Base-by-base conservation (phyloP, 1,140 invertebrate genomes). In the Aporrectodea caliginosa region DNA sequence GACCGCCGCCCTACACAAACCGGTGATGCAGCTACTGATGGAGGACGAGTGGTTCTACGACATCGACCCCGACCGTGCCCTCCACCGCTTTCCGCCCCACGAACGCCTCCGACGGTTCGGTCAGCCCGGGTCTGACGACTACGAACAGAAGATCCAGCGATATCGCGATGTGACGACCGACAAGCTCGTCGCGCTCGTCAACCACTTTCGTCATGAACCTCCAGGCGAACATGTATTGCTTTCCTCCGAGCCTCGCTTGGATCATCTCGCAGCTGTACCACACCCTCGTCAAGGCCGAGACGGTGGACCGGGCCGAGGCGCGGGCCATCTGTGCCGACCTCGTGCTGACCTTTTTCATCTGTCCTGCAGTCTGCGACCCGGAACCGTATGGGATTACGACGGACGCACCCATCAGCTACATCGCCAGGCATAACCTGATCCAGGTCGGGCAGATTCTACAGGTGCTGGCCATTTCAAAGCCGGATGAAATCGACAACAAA, bases 341-440 rank as follows among this genome's bases (percentile, higher is more conserved):
- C 29, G 93, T 99, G 16, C 95, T 98, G 86, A 94, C 93, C 1
- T 92, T 95, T 83, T 98, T 98, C 83, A 95, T 99, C 79, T 99
- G 97, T 85, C 95, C 96, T 12, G 97, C 96, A 0, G 95, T 99
- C 71, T 94, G 97, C 33, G 95, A 98, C 89, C 97, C 97, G 0
- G 97, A 98, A 88, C 93, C 95, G 0, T 93, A 96, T 87, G 96
- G 96, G n/a, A 94, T 98, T 72, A 94, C 94, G 0, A 87, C 88
- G 6, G 96, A 98, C 85, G 93, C 94, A 0, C 94, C 94, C n/a
- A 94, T 98, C 35, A 95, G 94, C 78, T 92, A 94, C 81, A 92
- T 96, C 43, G 94, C 95, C 2, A 89, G 95, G 32, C 96, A 95
- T 86, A 98, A 98, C 91, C 90, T 98, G 1, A 96, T 96, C 86